phyloP scores from a whole-genome alignment of 1,140 invertebrate genomes.

The Zaprionus ornatus region DNA sequence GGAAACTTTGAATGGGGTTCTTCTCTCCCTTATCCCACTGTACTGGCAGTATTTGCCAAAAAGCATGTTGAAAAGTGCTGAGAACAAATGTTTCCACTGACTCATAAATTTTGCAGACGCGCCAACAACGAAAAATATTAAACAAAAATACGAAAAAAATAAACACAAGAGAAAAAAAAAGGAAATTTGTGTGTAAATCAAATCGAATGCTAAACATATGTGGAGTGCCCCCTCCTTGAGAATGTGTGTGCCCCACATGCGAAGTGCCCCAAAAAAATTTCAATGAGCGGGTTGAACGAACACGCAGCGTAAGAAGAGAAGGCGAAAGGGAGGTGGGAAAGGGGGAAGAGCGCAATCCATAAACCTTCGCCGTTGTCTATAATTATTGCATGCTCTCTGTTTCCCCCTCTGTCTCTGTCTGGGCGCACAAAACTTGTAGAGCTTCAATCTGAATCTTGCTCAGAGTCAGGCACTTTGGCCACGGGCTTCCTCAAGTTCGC shows the following conservation, averaged over 20 bases:
- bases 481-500: conserved; percentile 29
- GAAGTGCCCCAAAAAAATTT: conserved; percentile 62
- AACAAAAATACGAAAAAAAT: conserved; percentile 30
- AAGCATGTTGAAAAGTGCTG: conserved; percentile 64
- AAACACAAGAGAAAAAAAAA: conserved; percentile 17
- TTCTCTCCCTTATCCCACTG: not conserved
- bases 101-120: conserved; percentile 56
- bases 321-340: not conserved
- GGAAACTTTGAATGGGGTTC: not conserved
- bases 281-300: conserved; percentile 65
- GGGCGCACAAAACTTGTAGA: conserved; percentile 65
- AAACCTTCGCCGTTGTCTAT: conserved; percentile 50
- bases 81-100: conserved; percentile 55
- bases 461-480: conserved; percentile 55
- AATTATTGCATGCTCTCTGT: conserved; percentile 51
- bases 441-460: conserved; percentile 46
- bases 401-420: conserved; percentile 6
- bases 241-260: conserved; percentile 29
- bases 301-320: not conserved
- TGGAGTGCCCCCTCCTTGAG: conserved; percentile 40
- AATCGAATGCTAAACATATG: conserved; percentile 76
- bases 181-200: conserved; percentile 59
- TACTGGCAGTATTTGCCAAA: conserved; percentile 6
- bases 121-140: not conserved
- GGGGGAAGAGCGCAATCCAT: not conserved